Percentiles rank a stretch among this genome's conserved stretches.
Evolutionary conservation across 2,888 invertebrate species (phyloP).

Genomic region (Parasteatoda lunata): DNA sequence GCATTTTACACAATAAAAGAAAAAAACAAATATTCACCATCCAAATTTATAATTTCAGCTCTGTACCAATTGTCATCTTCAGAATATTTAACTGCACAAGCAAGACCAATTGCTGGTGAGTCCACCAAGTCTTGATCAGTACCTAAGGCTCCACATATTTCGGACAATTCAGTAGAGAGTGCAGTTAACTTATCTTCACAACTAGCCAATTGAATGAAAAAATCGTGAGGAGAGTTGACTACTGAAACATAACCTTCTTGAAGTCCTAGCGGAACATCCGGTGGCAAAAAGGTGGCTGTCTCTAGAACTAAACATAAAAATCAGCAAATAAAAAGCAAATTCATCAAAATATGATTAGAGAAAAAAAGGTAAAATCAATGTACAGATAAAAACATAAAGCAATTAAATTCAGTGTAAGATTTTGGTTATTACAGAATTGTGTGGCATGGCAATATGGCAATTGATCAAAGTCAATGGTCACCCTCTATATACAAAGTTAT

Average conservation of each 20-base stretch:
- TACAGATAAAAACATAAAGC: not conserved
- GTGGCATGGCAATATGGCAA: too few species aligned
- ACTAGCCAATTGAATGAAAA: constrained; percentile 41
- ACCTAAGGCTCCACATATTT: constrained; percentile 16
- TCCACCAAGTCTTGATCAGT: not conserved
- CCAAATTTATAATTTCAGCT: constrained; percentile 67
- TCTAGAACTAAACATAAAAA: not conserved
- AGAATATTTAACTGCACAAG: constrained; percentile 70
- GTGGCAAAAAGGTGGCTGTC: constrained; percentile 27
- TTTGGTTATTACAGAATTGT: too few species aligned
- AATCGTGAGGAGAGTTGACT: constrained; percentile 43
- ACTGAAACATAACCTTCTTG: constrained; percentile 36
- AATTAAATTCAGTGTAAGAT: too few species aligned
- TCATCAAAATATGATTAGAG: not conserved
- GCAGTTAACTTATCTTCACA: constrained; percentile 32
- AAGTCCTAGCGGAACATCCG: constrained; percentile 53
- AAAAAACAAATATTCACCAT: constrained; percentile 23
- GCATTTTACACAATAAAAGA: too few species aligned
- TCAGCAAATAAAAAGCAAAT: not conserved
- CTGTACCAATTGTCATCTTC: constrained; percentile 73
- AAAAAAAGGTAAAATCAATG: not conserved
- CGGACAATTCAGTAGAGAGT: constrained; percentile 27
- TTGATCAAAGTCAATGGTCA: too few species aligned
- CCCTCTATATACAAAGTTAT: too few species aligned
- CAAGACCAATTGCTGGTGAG: constrained; percentile 12